Conservation (phyloP, 2,888 invertebrate species). For the Synanthedon andrenaeformis region DNA sequence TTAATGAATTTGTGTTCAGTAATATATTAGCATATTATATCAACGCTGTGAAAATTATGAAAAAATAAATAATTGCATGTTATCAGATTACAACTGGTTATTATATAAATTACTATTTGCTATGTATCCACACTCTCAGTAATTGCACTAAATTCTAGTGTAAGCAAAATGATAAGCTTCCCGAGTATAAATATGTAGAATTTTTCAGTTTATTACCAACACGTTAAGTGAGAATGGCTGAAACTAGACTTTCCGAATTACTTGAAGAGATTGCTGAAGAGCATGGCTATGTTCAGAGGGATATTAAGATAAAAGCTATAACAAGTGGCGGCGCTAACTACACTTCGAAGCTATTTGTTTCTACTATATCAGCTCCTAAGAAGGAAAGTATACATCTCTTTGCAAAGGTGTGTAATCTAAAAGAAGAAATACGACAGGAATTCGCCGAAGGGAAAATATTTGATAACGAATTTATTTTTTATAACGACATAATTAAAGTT, state of each 20-base stretch:
- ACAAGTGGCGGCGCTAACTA: constrained; percentile 28
- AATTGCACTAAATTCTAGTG: no score
- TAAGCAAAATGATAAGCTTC: no score
- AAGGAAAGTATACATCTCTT: constrained; percentile 23
- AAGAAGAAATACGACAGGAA: constrained; percentile 20
- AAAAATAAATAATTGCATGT: no score
- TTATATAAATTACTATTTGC: no score
- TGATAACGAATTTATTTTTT: constrained; percentile 2
- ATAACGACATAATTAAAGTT: constrained; percentile 1
- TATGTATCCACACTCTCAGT: no score
- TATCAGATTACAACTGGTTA: no score
- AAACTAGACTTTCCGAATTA: constrained; percentile 6
- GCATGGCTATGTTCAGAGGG: constrained; percentile 16
- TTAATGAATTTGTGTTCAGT: no score
- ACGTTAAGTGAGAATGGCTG: neutral
- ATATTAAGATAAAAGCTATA: constrained; percentile 13
- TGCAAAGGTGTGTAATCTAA: constrained; percentile 32
- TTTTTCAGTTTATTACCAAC: no score
- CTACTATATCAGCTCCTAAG: constrained; percentile 11
- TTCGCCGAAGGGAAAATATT: constrained; percentile 10
- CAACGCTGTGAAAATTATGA: no score
- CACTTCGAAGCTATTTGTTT: constrained; percentile 19
- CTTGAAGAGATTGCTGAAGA: constrained; percentile 22
- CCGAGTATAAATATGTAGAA: no score
- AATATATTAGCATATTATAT: no score